phyloP scores from a whole-genome alignment of 2,888 invertebrate species.

The Rhopalosiphum nymphaeae region DNA sequence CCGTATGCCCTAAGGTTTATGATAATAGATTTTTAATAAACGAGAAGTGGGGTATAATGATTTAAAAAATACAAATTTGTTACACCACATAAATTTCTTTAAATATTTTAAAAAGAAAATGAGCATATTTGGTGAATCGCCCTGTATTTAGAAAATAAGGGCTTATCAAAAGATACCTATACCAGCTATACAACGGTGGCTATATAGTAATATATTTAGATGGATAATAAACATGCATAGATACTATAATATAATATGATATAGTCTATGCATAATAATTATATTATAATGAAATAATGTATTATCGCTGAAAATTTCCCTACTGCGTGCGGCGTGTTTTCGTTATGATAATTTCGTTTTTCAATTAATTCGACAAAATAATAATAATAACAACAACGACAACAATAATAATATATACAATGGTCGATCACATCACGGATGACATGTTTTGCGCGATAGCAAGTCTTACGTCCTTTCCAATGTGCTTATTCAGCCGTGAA shows the following conservation, averaged over 20 bases:
- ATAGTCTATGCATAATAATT: neutral
- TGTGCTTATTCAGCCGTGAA: conserved; percentile 36
- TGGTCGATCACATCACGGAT: conserved; percentile 46
- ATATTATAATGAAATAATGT: neutral
- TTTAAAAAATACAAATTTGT: neutral
- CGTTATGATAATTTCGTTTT: conserved; percentile 39
- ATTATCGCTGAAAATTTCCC: neutral
- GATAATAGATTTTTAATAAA: neutral
- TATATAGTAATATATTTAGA: neutral
- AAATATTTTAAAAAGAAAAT: neutral
- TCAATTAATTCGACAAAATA: conserved; percentile 29
- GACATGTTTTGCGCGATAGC: conserved; percentile 39
- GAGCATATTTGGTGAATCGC: neutral
- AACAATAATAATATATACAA: neutral
- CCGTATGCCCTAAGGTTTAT: neutral
- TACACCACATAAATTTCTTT: neutral
- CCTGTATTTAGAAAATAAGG: neutral
- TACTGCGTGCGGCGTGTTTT: neutral
- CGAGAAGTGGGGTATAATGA: neutral
- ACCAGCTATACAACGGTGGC: too few relatives aligned
- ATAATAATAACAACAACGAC: conserved; percentile 11
- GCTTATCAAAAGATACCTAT: neutral
- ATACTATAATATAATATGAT: neutral
- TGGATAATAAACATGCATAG: neutral
- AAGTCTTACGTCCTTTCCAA: conserved; percentile 39